These are phyloP conservation scores for Drusus annulatus DNA, from an alignment of 1,140 invertebrate species.

Conservation along the genomic window DNA sequence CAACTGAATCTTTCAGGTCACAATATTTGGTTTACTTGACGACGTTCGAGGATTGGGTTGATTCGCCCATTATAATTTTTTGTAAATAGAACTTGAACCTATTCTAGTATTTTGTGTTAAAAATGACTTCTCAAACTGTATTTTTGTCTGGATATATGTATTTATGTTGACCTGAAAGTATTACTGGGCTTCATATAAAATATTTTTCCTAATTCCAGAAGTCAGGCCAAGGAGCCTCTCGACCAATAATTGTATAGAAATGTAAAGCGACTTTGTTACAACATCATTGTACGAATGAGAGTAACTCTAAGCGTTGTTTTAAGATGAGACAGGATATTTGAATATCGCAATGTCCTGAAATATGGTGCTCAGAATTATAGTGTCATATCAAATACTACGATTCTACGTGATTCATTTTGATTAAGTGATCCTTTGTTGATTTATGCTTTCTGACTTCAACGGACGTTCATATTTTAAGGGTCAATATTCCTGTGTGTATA, in stretches of 20 bases:
- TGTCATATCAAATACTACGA: slow-evolving; percentile 58
- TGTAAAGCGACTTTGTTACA: slow-evolving; percentile 25
- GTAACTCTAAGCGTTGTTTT: slow-evolving; percentile 46
- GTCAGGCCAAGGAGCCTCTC: slow-evolving; percentile 35
- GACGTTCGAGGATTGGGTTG: no score
- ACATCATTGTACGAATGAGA: slow-evolving; percentile 43
- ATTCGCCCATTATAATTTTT: not conserved
- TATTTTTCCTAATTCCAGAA: slow-evolving; percentile 54
- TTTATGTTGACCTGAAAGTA: slow-evolving; percentile 46
- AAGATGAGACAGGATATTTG: slow-evolving; percentile 40
- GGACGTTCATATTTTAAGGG: not conserved
- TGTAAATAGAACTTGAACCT: not conserved
- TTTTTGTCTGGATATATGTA: slow-evolving; percentile 21
- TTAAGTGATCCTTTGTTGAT: slow-evolving; percentile 23
- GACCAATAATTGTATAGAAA: slow-evolving; percentile 49
- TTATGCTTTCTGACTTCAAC: not conserved
- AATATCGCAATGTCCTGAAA: slow-evolving; percentile 50
- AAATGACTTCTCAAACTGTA: slow-evolving; percentile 1
- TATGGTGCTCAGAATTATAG: slow-evolving; percentile 58
- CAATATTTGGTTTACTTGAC: slow-evolving; percentile 1
- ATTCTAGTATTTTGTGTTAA: slow-evolving; percentile 15
- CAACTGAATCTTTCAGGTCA: slow-evolving; percentile 20
- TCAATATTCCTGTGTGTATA: slow-evolving; percentile 3
- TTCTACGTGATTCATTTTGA: slow-evolving; percentile 28
- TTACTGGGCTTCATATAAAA: slow-evolving; percentile 30